Evolutionary conservation across 2,888 invertebrate species (phyloP).

Genomic region (Rhopalosiphum nymphaeae): DNA sequence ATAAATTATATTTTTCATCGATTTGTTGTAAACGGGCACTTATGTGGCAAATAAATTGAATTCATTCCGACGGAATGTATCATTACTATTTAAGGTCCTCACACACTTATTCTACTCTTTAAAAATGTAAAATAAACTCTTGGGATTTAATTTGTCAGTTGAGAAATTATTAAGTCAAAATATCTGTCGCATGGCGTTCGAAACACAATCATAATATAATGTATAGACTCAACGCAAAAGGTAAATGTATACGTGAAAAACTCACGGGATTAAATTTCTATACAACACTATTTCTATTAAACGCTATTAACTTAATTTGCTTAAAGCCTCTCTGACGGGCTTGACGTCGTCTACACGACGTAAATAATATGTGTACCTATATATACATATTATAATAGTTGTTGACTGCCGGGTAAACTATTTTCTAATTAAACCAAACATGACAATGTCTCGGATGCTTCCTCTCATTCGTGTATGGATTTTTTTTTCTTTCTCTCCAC

Average conservation of each 20-base stretch:
- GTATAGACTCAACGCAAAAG: not conserved
- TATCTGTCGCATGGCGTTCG: not conserved
- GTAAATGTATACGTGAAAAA: not conserved
- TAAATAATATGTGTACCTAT: not conserved
- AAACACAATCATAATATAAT: not conserved
- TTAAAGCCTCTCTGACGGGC: constrained; percentile 4
- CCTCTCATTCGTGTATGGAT: not conserved
- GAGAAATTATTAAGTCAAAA: constrained; percentile 13
- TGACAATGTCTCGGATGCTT: constrained; percentile 2
- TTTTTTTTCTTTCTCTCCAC: not conserved
- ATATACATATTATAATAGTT: not conserved
- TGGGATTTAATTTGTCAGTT: constrained; percentile 14
- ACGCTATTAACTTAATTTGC: constrained; percentile 31
- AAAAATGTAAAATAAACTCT: not conserved
- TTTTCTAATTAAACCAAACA: constrained; percentile 47
- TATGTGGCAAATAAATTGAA: not conserved
- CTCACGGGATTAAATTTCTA: not conserved
- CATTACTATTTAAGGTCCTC: not conserved
- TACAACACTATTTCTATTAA: not conserved
- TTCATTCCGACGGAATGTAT: not conserved
- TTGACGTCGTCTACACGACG: not conserved
- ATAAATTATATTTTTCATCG: not conserved
- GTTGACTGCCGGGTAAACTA: constrained; percentile 9
- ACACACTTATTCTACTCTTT: not conserved
- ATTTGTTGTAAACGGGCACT: not conserved